Percentiles rank a stretch among this genome's conserved stretches.
phyloP scores from a whole-genome alignment of 2,113 vertebrate species.

The Lycocorax pyrrhopterus region DNA sequence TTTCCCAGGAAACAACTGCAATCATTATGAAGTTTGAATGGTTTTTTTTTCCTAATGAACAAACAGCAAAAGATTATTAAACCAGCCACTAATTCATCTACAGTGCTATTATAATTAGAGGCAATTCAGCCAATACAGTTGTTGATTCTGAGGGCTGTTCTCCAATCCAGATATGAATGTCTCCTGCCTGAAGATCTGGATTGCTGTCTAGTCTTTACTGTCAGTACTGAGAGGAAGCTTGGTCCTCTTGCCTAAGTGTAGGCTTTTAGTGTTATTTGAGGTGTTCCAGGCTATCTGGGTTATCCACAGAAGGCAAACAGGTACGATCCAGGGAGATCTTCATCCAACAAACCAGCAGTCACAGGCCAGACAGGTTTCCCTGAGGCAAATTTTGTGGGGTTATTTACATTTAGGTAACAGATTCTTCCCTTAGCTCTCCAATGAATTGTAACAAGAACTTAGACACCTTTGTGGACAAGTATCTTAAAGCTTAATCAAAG shows the following conservation, averaged over 20 bases:
- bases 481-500: neutral
- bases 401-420: neutral
- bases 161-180: neutral
- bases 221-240: neutral
- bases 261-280: neutral
- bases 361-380: neutral
- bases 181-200: neutral
- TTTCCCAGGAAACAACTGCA: neutral
- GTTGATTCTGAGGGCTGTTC: neutral
- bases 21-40: neutral
- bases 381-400: neutral
- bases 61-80: neutral
- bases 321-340: neutral
- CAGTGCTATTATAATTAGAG: neutral
- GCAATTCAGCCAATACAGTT: neutral
- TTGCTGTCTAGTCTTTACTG: neutral
- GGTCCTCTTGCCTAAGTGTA: neutral
- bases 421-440: neutral
- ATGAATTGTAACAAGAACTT: neutral
- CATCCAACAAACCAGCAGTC: neutral
- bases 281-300: neutral
- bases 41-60: neutral
- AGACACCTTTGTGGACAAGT: neutral
- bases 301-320: neutral
- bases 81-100: neutral